Percentiles rank a stretch among this genome's conserved stretches.
phyloP scores from a whole-genome alignment of 2,113 vertebrate species.

The Notarius quadriscutis region DNA sequence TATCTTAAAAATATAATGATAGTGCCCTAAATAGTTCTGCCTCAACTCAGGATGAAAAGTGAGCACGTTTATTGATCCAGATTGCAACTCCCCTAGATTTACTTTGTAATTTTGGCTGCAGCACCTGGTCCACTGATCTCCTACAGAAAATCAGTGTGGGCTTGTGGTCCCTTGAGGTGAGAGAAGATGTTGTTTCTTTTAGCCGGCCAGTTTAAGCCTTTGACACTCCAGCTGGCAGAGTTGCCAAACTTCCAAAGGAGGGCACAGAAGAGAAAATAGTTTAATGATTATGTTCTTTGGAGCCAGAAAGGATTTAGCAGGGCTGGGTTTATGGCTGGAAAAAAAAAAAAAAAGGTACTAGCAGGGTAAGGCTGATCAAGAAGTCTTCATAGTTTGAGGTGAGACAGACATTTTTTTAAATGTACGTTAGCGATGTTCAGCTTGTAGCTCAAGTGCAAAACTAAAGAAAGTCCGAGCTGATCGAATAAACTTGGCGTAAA shows the following conservation, averaged over 20 bases:
- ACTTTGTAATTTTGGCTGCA: constrained; percentile 15
- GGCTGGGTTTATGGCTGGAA: neutral
- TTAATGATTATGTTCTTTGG: constrained; percentile 11
- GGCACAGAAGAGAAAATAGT: neutral
- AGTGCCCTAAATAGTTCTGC: constrained; percentile 3
- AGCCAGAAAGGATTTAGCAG: neutral
- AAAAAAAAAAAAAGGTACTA: neutral
- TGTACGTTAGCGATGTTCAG: neutral
- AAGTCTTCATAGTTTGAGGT: neutral
- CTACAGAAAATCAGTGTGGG: constrained; percentile 13
- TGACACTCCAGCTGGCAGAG: constrained; percentile 26
- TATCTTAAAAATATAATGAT: constrained; percentile 18
- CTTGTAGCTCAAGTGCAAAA: neutral
- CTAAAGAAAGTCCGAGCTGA: neutral
- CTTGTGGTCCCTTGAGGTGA: constrained; percentile 1
- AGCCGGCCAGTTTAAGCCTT: constrained; percentile 12
- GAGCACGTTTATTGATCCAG: constrained; percentile 2
- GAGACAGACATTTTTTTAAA: neutral
- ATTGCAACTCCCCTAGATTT: constrained; percentile 10
- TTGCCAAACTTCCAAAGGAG: constrained; percentile 8
- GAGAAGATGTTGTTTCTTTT: constrained; percentile 17
- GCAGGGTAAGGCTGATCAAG: neutral
- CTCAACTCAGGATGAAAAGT: constrained; percentile 9
- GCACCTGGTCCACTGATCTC: constrained; percentile 19
- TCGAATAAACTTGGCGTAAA: neutral